Evolutionary conservation across 1,140 invertebrate genomes (phyloP).

Genomic region (Hylyphantes graminicola): DNA sequence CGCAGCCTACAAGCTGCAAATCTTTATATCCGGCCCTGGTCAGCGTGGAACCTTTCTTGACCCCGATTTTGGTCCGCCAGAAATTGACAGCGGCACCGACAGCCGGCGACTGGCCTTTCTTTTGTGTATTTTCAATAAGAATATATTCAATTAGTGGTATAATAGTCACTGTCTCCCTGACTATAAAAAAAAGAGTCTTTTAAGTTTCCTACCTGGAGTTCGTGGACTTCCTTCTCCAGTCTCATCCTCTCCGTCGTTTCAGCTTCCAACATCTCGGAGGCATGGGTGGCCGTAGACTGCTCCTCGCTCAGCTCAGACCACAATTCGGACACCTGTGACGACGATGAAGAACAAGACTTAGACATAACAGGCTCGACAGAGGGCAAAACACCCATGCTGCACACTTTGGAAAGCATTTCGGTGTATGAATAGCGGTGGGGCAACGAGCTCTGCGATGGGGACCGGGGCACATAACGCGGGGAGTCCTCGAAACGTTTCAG

Average conservation of each 20-base stretch:
- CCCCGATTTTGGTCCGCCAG: too few relatives aligned
- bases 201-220: conserved; percentile 74
- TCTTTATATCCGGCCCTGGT: too few relatives aligned
- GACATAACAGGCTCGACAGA: conserved; percentile 27
- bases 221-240: conserved; percentile 85
- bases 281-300: conserved; percentile 86
- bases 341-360: conserved; percentile 57
- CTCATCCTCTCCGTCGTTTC: conserved; percentile 74
- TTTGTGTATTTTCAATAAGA: too few relatives aligned
- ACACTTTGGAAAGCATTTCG: conserved; percentile 56
- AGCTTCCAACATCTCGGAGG: conserved; percentile 87
- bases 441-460: conserved; percentile 51
- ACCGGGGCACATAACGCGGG: conserved; percentile 32
- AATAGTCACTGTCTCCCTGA: too few relatives aligned
- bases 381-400: conserved; percentile 47
- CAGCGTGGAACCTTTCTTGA: too few relatives aligned
- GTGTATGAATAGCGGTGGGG: conserved; percentile 57
- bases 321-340: conserved; percentile 84
- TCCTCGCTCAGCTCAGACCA: conserved; percentile 91
- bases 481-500: conserved; percentile 51
- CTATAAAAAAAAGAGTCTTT: too few relatives aligned
- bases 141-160: too few relatives aligned
- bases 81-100: too few relatives aligned
- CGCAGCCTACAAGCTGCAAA: too few relatives aligned
- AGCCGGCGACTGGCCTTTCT: too few relatives aligned